Evolutionary conservation across 2,888 invertebrate species (phyloP).

Genomic region (Chorisops tibialis): DNA sequence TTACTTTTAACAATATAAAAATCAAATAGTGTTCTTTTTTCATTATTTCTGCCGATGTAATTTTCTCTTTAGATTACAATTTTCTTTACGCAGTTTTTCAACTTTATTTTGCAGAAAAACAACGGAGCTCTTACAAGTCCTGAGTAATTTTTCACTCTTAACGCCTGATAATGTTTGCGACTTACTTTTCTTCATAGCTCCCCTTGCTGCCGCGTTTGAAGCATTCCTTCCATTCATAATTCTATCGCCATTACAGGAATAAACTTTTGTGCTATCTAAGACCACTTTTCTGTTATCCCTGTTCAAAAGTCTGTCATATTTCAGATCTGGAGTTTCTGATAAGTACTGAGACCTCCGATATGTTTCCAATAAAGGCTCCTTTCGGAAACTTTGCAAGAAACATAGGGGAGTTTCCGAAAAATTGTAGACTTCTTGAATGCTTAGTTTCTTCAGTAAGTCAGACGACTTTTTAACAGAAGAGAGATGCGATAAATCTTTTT

Average conservation of each 20-base stretch:
- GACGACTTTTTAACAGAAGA: background rate
- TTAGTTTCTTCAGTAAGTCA: background rate
- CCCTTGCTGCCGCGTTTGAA: background rate
- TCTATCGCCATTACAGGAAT: background rate
- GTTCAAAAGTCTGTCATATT: background rate
- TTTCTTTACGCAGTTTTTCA: slow-evolving; percentile 7
- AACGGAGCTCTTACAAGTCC: background rate
- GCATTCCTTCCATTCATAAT: background rate
- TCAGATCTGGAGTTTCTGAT: too few relatives aligned
- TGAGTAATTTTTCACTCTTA: background rate
- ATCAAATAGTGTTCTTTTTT: too few relatives aligned
- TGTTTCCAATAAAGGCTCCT: background rate
- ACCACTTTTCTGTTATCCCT: background rate
- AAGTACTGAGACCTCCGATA: background rate
- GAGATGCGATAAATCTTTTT: background rate
- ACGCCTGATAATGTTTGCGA: background rate
- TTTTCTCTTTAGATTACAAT: background rate
- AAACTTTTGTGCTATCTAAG: background rate
- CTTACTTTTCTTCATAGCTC: background rate
- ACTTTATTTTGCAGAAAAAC: slow-evolving; percentile 1
- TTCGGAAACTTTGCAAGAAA: background rate
- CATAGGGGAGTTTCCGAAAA: slow-evolving; percentile 5
- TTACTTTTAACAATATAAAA: too few relatives aligned
- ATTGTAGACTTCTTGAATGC: slow-evolving; percentile 3
- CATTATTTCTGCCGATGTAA: background rate